Evolutionary conservation across 2,888 invertebrate genomes (phyloP).

Genomic region (Molorchus minor): DNA sequence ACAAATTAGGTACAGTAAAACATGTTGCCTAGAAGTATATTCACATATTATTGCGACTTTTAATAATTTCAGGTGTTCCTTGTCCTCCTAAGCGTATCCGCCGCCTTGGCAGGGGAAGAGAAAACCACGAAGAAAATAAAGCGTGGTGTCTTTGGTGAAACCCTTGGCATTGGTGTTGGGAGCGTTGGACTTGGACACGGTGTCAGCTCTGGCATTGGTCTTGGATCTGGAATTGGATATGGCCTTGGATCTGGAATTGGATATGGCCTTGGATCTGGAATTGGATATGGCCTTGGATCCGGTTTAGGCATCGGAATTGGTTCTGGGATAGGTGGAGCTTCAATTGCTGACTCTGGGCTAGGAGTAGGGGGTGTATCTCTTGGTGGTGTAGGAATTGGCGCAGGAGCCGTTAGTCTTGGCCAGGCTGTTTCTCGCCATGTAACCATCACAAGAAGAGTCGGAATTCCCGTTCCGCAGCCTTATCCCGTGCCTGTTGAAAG

Average conservation of each 20-base stretch:
- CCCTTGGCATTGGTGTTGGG: conserved; percentile 53
- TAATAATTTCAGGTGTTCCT: conserved; percentile 60
- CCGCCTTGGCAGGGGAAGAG: conserved; percentile 59
- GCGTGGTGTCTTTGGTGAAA: conserved; percentile 63
- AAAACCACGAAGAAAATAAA: conserved; percentile 61
- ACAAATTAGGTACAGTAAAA: too few species aligned
- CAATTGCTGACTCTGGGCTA: conserved; percentile 14
- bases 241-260: conserved; percentile 22
- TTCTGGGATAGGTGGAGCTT: conserved; percentile 35
- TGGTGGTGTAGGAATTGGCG: conserved; percentile 17
- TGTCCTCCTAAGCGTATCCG: conserved; percentile 61
- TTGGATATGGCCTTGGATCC: conserved; percentile 15
- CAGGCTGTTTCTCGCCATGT: conserved; percentile 55
- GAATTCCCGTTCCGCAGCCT: conserved; percentile 66
- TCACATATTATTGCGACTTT: too few species aligned
- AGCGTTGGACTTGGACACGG: conserved; percentile 51
- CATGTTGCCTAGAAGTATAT: too few species aligned
- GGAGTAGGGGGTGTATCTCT: conserved; percentile 20
- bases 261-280: conserved; percentile 28
- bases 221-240: conserved; percentile 33
- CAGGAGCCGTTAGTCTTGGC: conserved; percentile 46
- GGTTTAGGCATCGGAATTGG: conserved; percentile 10
- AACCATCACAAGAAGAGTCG: conserved; percentile 63
- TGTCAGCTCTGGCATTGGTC: conserved; percentile 27
- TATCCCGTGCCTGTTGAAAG: conserved; percentile 65